Evolutionary conservation across 1,140 invertebrate species (phyloP), one percentile per base, ranked within the genome.

Genomic region (Leptopilina clavipes): DNA sequence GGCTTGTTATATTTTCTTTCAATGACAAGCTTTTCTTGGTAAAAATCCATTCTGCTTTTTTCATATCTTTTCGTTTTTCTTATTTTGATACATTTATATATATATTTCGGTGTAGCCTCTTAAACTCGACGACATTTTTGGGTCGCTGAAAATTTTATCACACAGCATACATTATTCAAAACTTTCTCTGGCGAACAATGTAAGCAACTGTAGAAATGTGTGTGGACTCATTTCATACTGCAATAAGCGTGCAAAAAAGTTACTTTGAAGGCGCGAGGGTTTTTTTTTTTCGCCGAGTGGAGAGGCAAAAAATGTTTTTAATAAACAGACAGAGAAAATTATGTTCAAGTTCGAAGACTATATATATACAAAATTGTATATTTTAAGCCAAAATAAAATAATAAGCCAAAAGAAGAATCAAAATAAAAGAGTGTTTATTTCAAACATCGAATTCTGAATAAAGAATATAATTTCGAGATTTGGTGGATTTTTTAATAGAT

Each of bases 141-240:
- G 56, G 56, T 65, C 56, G 22, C 56, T 65, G 22, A 22, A 65
- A 65, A 65, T 65, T 65, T 65, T 65, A 65, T 65, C 56, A 65
- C 56, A 65, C 56, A 31, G 56, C 56, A 65, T 65, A 65, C 56
- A 65, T 65, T 65, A 65, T 65, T 65, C 22, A 65, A 31, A 65
- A 31, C 56, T 65, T 65, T 65, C 56, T 65, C 56, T 65, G 7
- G 22, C 54, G 19, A 10, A 65, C 56, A 65, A 31, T 65, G 56
- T 65, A 65, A 65, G 22, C 56, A 59, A 59, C 18, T 19, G 9
- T 59, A 18, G 56, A 25, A 56, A 22, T 59, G 56, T 59, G 56
- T 59, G 56, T 59, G 56, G 19, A 59, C 56, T 59, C 56, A 18
- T 22, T 65, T 14, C 12, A 25, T 54, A 54, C 19, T 65, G 25